A percentile compares a stretch with the other conserved stretches of the same genome.
Evolutionary conservation across 2,113 vertebrate genomes (phyloP).

Genomic region (Paramormyrops kingsleyae): DNA sequence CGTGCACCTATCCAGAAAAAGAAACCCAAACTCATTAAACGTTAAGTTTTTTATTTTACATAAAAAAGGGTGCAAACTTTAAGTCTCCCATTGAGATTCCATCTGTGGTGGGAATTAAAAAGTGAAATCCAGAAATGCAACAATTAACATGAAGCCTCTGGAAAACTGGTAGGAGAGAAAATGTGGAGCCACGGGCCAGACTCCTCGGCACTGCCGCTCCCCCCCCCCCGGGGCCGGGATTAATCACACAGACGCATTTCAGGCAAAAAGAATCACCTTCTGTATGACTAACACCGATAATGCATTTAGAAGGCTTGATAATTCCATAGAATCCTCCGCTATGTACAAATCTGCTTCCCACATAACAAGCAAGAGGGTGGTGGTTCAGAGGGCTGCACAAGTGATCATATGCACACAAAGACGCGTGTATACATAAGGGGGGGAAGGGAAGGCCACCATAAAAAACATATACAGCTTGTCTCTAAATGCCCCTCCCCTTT

Average conservation of each 20-base stretch:
- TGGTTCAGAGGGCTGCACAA: neutral
- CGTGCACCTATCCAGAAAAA: neutral
- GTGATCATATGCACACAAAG: neutral
- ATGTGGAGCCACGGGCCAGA: neutral
- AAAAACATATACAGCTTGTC: neutral
- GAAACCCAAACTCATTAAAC: neutral
- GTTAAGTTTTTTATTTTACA: slow-evolving; percentile 72
- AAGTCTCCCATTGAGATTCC: slow-evolving; percentile 60
- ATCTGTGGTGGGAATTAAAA: slow-evolving; percentile 62
- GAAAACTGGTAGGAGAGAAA: slow-evolving; percentile 44
- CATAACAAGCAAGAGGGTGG: slow-evolving; percentile 6
- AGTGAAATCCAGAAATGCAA: slow-evolving; percentile 67
- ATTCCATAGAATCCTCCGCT: slow-evolving; percentile 51
- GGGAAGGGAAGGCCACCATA: neutral
- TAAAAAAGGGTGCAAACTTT: slow-evolving; percentile 86
- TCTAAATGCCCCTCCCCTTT: neutral
- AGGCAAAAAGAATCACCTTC: slow-evolving; percentile 76
- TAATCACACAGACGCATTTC: slow-evolving; percentile 67
- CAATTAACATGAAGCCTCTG: slow-evolving; percentile 62
- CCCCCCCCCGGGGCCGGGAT: slow-evolving; percentile 31
- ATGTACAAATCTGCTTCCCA: slow-evolving; percentile 62
- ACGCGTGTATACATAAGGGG: neutral
- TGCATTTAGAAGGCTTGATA: neutral
- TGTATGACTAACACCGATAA: slow-evolving; percentile 61
- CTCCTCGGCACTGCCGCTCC: neutral